phyloP scores from a whole-genome alignment of 2,797 vertebrate genomes.

The Gila robusta region DNA sequence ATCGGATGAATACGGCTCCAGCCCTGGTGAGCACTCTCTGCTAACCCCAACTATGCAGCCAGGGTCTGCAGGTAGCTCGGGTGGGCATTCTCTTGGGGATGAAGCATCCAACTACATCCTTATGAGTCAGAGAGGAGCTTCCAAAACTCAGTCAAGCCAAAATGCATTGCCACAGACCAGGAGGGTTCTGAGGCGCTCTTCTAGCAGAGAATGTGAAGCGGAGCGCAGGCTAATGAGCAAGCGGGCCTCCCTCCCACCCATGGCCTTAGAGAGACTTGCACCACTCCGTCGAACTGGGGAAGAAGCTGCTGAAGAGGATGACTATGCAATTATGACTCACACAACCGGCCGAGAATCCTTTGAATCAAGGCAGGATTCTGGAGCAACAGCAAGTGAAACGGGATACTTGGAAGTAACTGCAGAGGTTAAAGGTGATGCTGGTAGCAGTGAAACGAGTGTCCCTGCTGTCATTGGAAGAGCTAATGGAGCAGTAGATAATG shows the following conservation, averaged over 20 bases:
- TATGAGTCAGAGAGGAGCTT: constrained; percentile 75
- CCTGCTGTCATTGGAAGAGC: constrained; percentile 12
- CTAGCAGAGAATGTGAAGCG: constrained; percentile 77
- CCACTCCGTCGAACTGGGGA: constrained; percentile 69
- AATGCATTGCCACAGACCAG: constrained; percentile 66
- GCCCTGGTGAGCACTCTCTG: constrained; percentile 80
- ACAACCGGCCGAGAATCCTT: constrained; percentile 80
- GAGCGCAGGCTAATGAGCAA: constrained; percentile 80
- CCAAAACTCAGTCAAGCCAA: constrained; percentile 57
- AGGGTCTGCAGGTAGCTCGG: constrained; percentile 71
- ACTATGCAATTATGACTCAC: constrained; percentile 85
- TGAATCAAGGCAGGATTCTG: constrained; percentile 60
- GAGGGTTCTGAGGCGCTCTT: constrained; percentile 79
- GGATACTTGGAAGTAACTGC: constrained; percentile 78
- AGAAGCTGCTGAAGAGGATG: constrained; percentile 75
- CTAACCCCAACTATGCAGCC: constrained; percentile 66
- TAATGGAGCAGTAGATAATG: constrained; percentile 74
- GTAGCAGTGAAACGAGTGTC: constrained; percentile 46
- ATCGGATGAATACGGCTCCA: constrained; percentile 86
- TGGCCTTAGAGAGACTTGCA: constrained; percentile 77
- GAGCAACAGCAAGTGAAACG: constrained; percentile 61
- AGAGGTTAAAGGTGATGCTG: constrained; percentile 71
- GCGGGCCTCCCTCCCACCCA: constrained; percentile 81
- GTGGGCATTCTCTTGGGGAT: constrained; percentile 72
- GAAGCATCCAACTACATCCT: constrained; percentile 82